Percentiles rank a stretch among this genome's conserved stretches.
Conservation (phyloP, 2,797 vertebrate genomes). For the Sorex maritimensis region DNA sequence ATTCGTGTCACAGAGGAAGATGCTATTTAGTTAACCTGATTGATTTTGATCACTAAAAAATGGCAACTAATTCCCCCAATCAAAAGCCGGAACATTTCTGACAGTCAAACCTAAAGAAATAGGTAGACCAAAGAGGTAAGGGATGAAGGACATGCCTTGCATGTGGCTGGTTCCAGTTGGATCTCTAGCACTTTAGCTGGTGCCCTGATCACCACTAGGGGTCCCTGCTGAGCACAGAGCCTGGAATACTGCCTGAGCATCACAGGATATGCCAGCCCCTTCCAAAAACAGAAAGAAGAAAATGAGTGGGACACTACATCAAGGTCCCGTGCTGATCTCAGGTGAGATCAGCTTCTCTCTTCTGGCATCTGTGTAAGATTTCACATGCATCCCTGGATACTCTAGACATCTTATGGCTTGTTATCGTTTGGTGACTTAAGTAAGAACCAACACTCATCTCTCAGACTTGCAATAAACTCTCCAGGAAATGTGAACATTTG, state of each 20-base stretch:
- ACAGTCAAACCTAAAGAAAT: neutral
- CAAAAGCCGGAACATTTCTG: constrained; percentile 45
- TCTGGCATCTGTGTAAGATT: neutral
- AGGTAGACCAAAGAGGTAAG: neutral
- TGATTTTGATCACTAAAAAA: neutral
- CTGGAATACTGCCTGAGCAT: too few species aligned
- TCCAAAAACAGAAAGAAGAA: too few species aligned
- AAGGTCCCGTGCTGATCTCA: neutral
- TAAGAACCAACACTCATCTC: neutral
- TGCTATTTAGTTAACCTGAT: neutral
- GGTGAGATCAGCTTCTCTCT: neutral
- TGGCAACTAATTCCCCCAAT: neutral
- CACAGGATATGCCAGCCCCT: too few species aligned
- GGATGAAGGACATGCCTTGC: too few species aligned
- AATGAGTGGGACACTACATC: too few species aligned
- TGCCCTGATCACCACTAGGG: too few species aligned
- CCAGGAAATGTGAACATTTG: neutral
- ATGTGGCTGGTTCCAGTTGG: too few species aligned
- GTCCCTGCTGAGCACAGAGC: too few species aligned
- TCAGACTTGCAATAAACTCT: too few species aligned
- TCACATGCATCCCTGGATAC: neutral
- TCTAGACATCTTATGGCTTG: neutral
- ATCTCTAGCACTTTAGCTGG: too few species aligned
- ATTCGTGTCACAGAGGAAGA: neutral
- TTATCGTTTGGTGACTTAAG: neutral